These are phyloP conservation scores for Atethmia centrago DNA, from an alignment of 2,888 invertebrate species.

Conservation along the genomic window DNA sequence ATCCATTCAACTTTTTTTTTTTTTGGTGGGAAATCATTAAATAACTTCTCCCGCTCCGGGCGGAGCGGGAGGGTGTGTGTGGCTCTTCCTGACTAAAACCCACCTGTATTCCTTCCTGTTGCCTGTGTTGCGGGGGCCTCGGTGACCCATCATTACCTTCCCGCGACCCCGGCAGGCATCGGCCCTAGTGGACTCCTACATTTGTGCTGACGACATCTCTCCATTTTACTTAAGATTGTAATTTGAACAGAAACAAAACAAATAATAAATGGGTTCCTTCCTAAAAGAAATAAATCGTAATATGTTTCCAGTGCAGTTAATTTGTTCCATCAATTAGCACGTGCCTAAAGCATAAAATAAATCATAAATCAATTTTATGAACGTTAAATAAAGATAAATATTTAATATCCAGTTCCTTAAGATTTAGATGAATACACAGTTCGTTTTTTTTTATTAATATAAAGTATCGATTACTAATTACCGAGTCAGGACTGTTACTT, in stretches of 20 bases:
- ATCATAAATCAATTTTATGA: constrained; percentile 33
- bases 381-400: neutral
- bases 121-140: no score
- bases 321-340: constrained; percentile 21
- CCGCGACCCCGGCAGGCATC: no score
- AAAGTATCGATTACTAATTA: neutral
- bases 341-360: neutral
- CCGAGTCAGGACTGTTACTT: no score
- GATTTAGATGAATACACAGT: neutral
- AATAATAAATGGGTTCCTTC: neutral
- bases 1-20: no score
- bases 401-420: neutral
- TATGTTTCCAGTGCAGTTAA: constrained; percentile 7
- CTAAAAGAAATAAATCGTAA: neutral
- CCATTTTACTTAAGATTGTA: neutral
- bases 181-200: no score
- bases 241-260: neutral
- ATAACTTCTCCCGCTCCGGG: no score
- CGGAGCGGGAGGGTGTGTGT: no score
- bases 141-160: no score
- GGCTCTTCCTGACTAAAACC: no score
- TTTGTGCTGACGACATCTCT: no score
- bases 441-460: constrained; percentile 15
- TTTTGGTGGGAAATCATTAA: no score
- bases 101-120: no score